Base-by-base conservation (phyloP, 2,797 vertebrate genomes). In the Psittacula echo region DNA sequence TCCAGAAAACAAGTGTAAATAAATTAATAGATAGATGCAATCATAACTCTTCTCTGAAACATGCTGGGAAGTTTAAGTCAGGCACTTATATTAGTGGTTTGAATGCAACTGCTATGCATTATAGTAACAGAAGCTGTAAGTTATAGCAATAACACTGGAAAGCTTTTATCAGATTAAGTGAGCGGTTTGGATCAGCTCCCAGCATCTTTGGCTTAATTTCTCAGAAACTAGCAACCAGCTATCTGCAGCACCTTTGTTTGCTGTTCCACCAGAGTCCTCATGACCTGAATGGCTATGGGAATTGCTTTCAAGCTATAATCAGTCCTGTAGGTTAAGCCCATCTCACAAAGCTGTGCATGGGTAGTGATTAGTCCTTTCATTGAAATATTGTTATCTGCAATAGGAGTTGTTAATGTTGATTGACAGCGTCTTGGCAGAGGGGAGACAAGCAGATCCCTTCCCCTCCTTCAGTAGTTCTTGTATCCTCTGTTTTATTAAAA, bases 151-250 rank as follows among this genome's bases (percentile, higher is more conserved):
- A 96, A 93, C 87, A 26, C 70, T 62, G 83, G 80, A 95, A 94
- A 93, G 80, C 71, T 94, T 90, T 94, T 94, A 84, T 90, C 71
- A 94, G 84, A 90, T 85, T 84, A 96, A 91, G 60, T 73, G 89
- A 78, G 61, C 15, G 54, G 22, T 73, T 90, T 94, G 94, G 83
- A 85, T 81, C 51, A 53, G 67, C 26, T 96, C 94, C 93, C 91
- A 90, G 54, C 16, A 87, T 12, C 70, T 67, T 34, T 3, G 23
- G 64, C 56, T 78, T 90, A 44, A 73, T 94, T 94, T 93, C 77
- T 84, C 79, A 91, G 83, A 94, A 94, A 64, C 26, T 39, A 84
- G 47, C 21, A 85, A 54, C 68, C 42, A 53, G 48, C 71, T 68
- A 73, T 70, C 67, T 84, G 70, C 44, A 88, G 44, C 70, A 94